phyloP scores from a whole-genome alignment of 2,797 vertebrate species.

The Mionectes olivaceus region DNA sequence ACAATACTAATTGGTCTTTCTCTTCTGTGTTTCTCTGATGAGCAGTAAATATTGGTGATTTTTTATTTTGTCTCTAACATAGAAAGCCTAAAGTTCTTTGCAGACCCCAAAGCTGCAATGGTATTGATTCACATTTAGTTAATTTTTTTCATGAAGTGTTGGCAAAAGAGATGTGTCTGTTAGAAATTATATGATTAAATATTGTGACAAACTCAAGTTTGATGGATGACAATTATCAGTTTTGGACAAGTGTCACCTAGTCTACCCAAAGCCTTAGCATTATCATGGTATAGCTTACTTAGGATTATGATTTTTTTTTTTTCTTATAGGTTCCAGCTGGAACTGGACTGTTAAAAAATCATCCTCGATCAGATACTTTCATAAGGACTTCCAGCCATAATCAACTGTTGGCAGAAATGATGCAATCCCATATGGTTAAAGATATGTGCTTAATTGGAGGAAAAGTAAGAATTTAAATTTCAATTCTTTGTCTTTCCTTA shows the following conservation, averaged over 20 bases:
- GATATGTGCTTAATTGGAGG: slow-evolving; percentile 95
- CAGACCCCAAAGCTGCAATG: not conserved
- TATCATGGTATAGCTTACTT: not conserved
- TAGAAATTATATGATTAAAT: not conserved
- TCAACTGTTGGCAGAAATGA: slow-evolving; percentile 92
- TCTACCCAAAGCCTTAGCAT: not conserved
- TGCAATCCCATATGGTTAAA: slow-evolving; percentile 95
- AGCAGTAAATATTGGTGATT: not conserved
- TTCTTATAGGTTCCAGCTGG: slow-evolving; percentile 87
- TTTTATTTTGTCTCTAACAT: not conserved
- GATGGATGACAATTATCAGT: not conserved
- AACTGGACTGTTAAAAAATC: slow-evolving; percentile 71
- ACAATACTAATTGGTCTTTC: not conserved
- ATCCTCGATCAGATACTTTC: slow-evolving; percentile 78
- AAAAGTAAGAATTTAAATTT: slow-evolving; percentile 84
- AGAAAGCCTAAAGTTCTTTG: not conserved
- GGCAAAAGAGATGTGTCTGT: not conserved
- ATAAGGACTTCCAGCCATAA: slow-evolving; percentile 88
- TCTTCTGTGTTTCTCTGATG: not conserved
- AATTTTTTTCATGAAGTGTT: not conserved
- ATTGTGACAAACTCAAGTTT: not conserved
- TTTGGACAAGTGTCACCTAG: not conserved
- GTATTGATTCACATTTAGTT: not conserved
- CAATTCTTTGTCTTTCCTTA: not conserved
- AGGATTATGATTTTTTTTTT: not conserved